Evolutionary conservation across 2,888 invertebrate genomes (phyloP).

Genomic region (Elysia crispata): DNA sequence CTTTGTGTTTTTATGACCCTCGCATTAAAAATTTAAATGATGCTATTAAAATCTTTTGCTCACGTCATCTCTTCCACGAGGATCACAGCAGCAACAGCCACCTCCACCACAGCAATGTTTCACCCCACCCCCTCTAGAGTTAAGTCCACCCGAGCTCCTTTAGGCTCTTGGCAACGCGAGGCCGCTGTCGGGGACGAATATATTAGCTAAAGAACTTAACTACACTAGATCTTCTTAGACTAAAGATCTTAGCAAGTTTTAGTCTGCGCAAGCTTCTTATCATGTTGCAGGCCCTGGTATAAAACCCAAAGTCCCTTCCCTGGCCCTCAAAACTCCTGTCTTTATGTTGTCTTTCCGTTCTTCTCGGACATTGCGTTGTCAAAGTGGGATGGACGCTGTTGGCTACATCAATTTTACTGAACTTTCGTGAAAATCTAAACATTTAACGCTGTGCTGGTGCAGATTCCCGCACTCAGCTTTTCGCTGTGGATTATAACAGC

Average conservation of each 20-base stretch:
- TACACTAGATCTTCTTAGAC: constrained; percentile 54
- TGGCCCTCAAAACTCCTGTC: constrained; percentile 24
- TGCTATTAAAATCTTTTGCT: too few relatives aligned
- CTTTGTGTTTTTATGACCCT: too few relatives aligned
- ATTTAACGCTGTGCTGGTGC: too few relatives aligned
- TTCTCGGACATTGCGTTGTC: background rate
- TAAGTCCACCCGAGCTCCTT: background rate
- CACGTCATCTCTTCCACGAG: too few relatives aligned
- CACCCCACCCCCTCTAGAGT: constrained; percentile 5
- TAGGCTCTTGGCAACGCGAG: constrained; percentile 11
- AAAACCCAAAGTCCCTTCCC: constrained; percentile 40
- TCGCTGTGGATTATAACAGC: too few relatives aligned
- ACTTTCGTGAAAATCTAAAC: too few relatives aligned
- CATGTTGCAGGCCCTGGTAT: constrained; percentile 49
- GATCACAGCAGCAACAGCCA: background rate
- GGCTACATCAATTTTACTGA: too few relatives aligned
- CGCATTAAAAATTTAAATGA: too few relatives aligned
- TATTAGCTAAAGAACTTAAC: constrained; percentile 56
- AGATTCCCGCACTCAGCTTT: too few relatives aligned
- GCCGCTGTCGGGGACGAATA: constrained; percentile 33
- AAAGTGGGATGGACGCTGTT: too few relatives aligned
- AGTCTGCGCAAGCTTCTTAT: constrained; percentile 52
- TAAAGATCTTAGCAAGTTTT: constrained; percentile 55
- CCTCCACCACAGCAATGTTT: background rate
- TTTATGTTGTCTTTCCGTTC: background rate